phyloP scores from a whole-genome alignment of 2,888 invertebrate genomes.

The Callinectes sapidus region DNA sequence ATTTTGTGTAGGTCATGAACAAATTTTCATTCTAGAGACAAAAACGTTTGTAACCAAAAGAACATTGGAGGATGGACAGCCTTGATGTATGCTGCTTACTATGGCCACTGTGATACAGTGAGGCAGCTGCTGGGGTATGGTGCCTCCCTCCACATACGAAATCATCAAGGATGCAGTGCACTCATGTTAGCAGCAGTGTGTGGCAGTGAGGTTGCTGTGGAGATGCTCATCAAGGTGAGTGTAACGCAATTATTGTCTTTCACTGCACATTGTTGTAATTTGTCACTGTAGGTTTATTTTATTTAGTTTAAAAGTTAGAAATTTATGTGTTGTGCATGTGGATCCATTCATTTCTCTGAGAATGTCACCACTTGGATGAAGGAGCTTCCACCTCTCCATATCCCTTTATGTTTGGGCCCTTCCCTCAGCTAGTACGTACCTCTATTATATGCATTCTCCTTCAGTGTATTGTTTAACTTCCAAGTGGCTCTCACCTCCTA shows the following conservation, averaged over 20 bases:
- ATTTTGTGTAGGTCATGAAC: neutral
- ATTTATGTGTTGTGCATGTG: too few species aligned
- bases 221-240: conserved; percentile 75
- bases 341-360: too few species aligned
- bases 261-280: too few species aligned
- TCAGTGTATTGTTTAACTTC: too few species aligned
- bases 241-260: neutral
- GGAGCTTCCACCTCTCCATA: too few species aligned
- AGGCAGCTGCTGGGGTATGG: conserved; percentile 74
- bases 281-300: too few species aligned
- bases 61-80: conserved; percentile 77
- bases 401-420: too few species aligned
- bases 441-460: too few species aligned
- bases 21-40: conserved; percentile 45
- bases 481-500: too few species aligned
- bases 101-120: conserved; percentile 76
- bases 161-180: conserved; percentile 75
- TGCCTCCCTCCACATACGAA: conserved; percentile 63
- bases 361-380: too few species aligned
- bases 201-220: conserved; percentile 77
- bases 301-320: too few species aligned
- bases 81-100: conserved; percentile 77
- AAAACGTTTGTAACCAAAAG: conserved; percentile 31
- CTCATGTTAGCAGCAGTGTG: conserved; percentile 79
- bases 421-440: too few species aligned